Conservation (phyloP, 2,888 invertebrate species). For the Caprella mutica region DNA sequence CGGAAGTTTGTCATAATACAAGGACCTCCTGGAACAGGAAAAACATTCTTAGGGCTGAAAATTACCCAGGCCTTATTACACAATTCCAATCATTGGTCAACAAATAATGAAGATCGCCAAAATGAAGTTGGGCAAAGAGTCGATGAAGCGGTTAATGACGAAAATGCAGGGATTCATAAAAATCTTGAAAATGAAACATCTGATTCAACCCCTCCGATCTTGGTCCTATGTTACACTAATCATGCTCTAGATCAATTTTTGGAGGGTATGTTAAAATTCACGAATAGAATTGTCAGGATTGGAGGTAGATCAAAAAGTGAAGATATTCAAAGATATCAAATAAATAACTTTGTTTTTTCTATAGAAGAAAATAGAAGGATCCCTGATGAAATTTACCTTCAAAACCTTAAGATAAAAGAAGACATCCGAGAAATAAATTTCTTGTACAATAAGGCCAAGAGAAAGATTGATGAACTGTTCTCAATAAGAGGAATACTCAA, state of each 20-base stretch:
- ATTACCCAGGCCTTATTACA: conserved; percentile 55
- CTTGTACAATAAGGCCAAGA: too few species aligned
- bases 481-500: background rate
- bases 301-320: conserved; percentile 57
- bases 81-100: conserved; percentile 16
- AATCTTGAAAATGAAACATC: too few species aligned
- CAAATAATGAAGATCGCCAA: conserved; percentile 43
- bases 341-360: background rate
- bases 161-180: too few species aligned
- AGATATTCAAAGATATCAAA: conserved; percentile 41
- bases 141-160: too few species aligned
- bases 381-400: background rate
- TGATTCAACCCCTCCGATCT: conserved; percentile 46
- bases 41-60: conserved; percentile 57
- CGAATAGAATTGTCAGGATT: conserved; percentile 53
- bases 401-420: background rate
- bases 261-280: conserved; percentile 49
- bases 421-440: background rate
- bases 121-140: too few species aligned
- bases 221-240: conserved; percentile 72
- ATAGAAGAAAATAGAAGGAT: background rate
- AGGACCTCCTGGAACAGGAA: conserved; percentile 51
- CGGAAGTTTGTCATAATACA: conserved; percentile 65
- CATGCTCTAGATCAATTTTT: conserved; percentile 77
- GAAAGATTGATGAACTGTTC: too few species aligned